Evolutionary conservation across 1,140 invertebrate species (phyloP).

Genomic region (Aphis craccivora): DNA sequence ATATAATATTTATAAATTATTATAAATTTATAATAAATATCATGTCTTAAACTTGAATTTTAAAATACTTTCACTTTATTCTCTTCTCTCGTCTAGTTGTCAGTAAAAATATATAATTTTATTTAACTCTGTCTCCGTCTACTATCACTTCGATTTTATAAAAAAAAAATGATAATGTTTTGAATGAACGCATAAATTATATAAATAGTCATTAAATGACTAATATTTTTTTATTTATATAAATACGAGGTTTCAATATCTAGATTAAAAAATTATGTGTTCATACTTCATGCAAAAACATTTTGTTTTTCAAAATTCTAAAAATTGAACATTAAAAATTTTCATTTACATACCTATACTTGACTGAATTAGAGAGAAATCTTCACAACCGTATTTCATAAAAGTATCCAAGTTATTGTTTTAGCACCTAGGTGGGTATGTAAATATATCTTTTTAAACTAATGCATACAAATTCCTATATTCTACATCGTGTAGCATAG

Average conservation of each 20-base stretch:
- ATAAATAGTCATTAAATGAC: no score
- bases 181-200: no score
- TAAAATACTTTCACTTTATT: conserved; percentile 1
- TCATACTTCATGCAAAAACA: not conserved
- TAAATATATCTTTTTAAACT: not conserved
- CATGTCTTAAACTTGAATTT: not conserved
- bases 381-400: not conserved
- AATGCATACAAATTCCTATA: not conserved
- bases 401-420: not conserved
- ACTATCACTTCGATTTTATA: not conserved
- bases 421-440: not conserved
- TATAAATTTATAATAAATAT: not conserved
- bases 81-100: not conserved
- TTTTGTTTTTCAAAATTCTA: not conserved
- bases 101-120: not conserved
- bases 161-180: not conserved
- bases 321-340: not conserved
- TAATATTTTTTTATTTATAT: not conserved
- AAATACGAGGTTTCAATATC: not conserved
- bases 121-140: not conserved
- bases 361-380: no score
- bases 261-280: not conserved
- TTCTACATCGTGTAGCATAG: not conserved
- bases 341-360: no score
- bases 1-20: not conserved